These are phyloP conservation scores for Engystomops pustulosus DNA, from an alignment of 2,113 vertebrate species.

Conservation along the genomic window DNA sequence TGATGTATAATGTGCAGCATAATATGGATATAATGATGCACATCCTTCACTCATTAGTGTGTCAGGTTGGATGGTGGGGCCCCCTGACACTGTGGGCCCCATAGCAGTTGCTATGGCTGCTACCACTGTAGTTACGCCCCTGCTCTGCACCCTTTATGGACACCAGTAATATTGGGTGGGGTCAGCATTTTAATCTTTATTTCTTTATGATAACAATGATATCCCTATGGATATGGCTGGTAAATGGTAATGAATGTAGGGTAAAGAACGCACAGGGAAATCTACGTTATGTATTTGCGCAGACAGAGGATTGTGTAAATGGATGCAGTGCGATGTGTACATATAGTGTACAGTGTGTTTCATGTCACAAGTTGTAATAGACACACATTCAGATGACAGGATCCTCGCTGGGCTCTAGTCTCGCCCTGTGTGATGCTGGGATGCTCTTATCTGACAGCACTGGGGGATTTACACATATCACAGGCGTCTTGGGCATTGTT, in stretches of 20 bases:
- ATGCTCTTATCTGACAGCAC: constrained; percentile 57
- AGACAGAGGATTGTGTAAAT: background rate
- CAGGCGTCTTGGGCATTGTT: constrained; percentile 54
- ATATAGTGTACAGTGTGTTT: constrained; percentile 35
- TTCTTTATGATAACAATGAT: background rate
- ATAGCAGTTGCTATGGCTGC: too few species aligned
- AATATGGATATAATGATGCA: too few species aligned
- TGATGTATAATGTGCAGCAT: too few species aligned
- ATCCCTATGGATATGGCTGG: background rate
- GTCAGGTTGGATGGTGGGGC: too few species aligned
- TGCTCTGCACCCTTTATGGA: too few species aligned
- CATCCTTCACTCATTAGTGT: too few species aligned
- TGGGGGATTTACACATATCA: constrained; percentile 59
- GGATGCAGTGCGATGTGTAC: background rate
- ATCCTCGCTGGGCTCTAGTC: background rate
- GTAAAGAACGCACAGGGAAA: too few species aligned
- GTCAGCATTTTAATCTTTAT: too few species aligned
- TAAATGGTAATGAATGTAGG: background rate
- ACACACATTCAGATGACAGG: constrained; percentile 25
- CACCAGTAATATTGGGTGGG: too few species aligned
- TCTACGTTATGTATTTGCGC: too few species aligned
- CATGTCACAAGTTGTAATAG: background rate
- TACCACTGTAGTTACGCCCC: too few species aligned
- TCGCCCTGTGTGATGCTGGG: constrained; percentile 32
- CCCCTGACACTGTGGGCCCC: too few species aligned